Evolutionary conservation across 2,888 invertebrate species (phyloP).

Genomic region (Trachelus stipa): DNA sequence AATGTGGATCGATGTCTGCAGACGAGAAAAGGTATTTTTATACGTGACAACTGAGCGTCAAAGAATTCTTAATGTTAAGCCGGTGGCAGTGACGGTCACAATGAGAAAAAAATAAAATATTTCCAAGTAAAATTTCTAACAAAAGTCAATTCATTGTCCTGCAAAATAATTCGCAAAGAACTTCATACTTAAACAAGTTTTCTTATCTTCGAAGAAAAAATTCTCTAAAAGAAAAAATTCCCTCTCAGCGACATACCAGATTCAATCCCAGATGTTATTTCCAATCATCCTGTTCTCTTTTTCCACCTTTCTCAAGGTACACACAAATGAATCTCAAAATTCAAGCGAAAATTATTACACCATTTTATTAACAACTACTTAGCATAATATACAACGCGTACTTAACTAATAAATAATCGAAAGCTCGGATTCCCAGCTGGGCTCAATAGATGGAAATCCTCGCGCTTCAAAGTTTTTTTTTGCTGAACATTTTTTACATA

Average conservation of each 20-base stretch:
- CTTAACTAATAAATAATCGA: neutral
- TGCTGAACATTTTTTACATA: neutral
- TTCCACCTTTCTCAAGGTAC: no score
- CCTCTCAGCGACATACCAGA: no score
- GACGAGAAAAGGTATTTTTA: neutral
- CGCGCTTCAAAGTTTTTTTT: neutral
- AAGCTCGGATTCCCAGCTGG: constrained; percentile 32
- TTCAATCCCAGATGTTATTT: no score
- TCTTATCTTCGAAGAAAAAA: no score
- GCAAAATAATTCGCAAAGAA: no score
- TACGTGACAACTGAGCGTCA: neutral
- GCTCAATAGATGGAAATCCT: constrained; percentile 34
- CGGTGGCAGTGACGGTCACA: neutral
- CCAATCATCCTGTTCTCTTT: no score
- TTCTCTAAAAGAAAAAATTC: no score
- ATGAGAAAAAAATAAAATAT: neutral
- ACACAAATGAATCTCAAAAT: neutral
- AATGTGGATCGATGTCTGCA: neutral
- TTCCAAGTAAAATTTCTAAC: no score
- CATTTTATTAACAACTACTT: neutral
- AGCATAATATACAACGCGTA: neutral
- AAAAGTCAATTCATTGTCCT: no score
- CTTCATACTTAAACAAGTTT: no score
- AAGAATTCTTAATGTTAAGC: neutral
- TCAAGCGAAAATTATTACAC: neutral